phyloP scores from a whole-genome alignment of 2,113 vertebrate species.

The Pelecanoides urinatrix region DNA sequence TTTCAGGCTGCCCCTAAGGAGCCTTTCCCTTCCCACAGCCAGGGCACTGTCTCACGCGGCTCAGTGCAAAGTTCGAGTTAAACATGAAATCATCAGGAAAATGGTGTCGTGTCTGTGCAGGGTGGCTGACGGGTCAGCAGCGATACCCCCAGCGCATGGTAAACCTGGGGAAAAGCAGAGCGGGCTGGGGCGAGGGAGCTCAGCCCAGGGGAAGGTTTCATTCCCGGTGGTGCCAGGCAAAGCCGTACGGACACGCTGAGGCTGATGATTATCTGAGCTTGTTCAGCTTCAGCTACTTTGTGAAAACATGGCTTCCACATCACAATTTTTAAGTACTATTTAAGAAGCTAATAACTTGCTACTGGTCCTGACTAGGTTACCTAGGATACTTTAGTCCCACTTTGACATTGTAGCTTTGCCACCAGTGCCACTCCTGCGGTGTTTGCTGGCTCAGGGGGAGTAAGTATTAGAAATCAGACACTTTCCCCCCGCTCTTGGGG shows the following conservation, averaged over 20 bases:
- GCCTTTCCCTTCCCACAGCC: neutral
- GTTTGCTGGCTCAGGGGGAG: neutral
- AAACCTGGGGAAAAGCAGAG: neutral
- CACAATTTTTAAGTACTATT: neutral
- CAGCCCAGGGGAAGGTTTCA: neutral
- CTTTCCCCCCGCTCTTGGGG: neutral
- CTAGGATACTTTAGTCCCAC: neutral
- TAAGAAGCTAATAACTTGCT: neutral
- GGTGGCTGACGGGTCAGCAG: neutral
- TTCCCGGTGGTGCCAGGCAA: neutral
- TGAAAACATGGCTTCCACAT: neutral
- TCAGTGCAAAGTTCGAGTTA: neutral
- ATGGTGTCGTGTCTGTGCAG: neutral
- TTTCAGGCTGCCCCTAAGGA: neutral
- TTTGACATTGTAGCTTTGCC: neutral
- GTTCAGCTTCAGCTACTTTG: neutral
- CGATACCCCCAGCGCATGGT: accelerated
- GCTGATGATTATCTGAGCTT: neutral
- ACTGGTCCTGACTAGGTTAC: neutral
- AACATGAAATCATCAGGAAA: neutral
- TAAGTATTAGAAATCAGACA: neutral
- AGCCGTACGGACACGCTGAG: neutral
- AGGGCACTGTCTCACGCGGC: accelerated
- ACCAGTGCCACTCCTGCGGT: neutral
- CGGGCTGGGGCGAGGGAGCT: neutral